Conservation (phyloP, 2,797 vertebrate species). For the Psittacula derbiana region DNA sequence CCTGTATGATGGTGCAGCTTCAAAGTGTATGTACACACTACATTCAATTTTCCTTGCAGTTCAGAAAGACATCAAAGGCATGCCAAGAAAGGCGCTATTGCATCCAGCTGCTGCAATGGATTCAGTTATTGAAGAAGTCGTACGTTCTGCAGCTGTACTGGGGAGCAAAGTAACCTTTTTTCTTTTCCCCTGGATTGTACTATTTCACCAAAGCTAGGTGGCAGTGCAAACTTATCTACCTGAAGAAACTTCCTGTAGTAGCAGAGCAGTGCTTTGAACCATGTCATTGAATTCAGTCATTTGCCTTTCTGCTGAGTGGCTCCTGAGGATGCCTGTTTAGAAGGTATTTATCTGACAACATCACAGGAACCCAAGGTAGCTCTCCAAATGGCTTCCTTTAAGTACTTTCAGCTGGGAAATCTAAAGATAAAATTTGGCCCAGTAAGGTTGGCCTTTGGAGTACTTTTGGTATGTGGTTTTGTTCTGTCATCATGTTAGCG, state of each 20-base stretch:
- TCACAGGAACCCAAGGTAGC: neutral
- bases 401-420: neutral
- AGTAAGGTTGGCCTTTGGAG: neutral
- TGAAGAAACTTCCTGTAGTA: conserved; percentile 1
- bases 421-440: neutral
- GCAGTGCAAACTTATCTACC: conserved; percentile 47
- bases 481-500: neutral
- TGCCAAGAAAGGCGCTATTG: neutral
- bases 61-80: neutral
- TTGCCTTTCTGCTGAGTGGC: neutral
- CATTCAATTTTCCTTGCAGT: neutral
- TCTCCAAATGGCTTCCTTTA: neutral
- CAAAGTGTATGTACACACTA: fast-evolving
- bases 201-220: conserved; percentile 59
- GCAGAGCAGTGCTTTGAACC: conserved; percentile 27
- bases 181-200: neutral
- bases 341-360: neutral
- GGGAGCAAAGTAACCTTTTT: neutral
- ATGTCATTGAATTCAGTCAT: neutral
- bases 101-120: neutral
- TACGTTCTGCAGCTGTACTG: neutral
- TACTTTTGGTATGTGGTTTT: neutral
- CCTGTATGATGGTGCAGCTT: neutral
- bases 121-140: neutral
- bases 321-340: neutral